phyloP scores from a whole-genome alignment of 2,113 vertebrate species.

The Delphinus delphis region DNA sequence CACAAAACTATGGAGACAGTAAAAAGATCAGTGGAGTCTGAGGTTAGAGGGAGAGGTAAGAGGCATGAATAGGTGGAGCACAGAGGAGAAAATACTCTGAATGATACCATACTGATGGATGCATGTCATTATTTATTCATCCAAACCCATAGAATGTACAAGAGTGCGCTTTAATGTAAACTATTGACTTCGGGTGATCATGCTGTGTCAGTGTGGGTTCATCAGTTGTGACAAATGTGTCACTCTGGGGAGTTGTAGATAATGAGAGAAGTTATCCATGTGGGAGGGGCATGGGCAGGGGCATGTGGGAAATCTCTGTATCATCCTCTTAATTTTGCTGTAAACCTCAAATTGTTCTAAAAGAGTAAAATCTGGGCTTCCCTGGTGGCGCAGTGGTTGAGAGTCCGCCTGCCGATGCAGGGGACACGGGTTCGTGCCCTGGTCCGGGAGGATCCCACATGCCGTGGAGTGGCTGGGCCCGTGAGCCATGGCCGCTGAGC shows the following conservation, averaged over 20 bases:
- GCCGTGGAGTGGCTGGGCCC: too few relatives aligned
- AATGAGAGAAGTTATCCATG: neutral
- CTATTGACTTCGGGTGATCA: neutral
- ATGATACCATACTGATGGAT: neutral
- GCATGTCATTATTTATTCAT: neutral
- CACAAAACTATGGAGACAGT: neutral
- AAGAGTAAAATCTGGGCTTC: neutral
- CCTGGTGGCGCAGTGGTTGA: too few relatives aligned
- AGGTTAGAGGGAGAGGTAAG: neutral
- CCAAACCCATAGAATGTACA: neutral
- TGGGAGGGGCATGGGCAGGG: too few relatives aligned
- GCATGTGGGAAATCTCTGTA: neutral
- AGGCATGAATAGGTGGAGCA: neutral
- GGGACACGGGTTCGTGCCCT: too few relatives aligned
- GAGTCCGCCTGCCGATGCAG: too few relatives aligned
- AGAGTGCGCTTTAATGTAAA: neutral
- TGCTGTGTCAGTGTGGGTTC: neutral
- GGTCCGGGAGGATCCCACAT: too few relatives aligned
- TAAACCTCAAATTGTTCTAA: neutral
- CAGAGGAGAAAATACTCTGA: neutral
- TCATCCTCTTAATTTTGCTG: neutral
- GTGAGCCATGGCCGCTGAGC: too few relatives aligned
- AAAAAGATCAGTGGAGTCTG: too few relatives aligned
- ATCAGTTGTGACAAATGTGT: neutral
- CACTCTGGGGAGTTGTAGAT: too few relatives aligned